A percentile compares a stretch with the other conserved stretches of the same genome.
phyloP scores from a whole-genome alignment of 2,888 invertebrate species.

The Auanema freiburgensis region DNA sequence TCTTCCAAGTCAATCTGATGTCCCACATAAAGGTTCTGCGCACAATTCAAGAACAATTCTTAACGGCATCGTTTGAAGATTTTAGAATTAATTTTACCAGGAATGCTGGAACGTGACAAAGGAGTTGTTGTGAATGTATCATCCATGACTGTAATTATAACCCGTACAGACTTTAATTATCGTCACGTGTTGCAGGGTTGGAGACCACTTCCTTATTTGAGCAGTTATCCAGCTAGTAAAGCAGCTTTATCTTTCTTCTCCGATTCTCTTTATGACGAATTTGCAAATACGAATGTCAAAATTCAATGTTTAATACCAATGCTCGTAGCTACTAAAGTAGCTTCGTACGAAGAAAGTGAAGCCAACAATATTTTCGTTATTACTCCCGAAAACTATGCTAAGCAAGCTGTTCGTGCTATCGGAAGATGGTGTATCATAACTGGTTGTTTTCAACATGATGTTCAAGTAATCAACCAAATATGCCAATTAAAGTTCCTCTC shows the following conservation, averaged over 20 bases:
- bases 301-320: slow-evolving; percentile 61
- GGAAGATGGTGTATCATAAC: slow-evolving; percentile 54
- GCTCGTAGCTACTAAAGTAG: slow-evolving; percentile 63
- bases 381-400: slow-evolving; percentile 56
- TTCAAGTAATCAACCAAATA: slow-evolving; percentile 45
- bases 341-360: slow-evolving; percentile 56
- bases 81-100: slow-evolving; percentile 58
- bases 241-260: slow-evolving; percentile 61
- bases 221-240: slow-evolving; percentile 61
- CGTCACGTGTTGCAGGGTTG: slow-evolving; percentile 49
- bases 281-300: slow-evolving; percentile 49
- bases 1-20: slow-evolving; percentile 59
- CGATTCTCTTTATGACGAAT: slow-evolving; percentile 59
- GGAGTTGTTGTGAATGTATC: slow-evolving; percentile 62
- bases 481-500: too few species aligned
- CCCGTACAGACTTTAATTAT: too few species aligned
- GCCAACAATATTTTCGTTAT: slow-evolving; percentile 61
- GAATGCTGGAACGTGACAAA: slow-evolving; percentile 57
- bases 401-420: slow-evolving; percentile 56
- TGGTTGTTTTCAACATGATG: slow-evolving; percentile 60
- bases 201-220: slow-evolving; percentile 62
- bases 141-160: slow-evolving; percentile 57
- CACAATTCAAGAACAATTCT: neutral
- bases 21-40: slow-evolving; percentile 45
- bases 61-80: slow-evolving; percentile 36